Percentiles rank a stretch among this genome's conserved stretches.
These are phyloP conservation scores for Rhyacophila evoluta DNA, from an alignment of 2,888 invertebrate genomes.

Conservation along the genomic window DNA sequence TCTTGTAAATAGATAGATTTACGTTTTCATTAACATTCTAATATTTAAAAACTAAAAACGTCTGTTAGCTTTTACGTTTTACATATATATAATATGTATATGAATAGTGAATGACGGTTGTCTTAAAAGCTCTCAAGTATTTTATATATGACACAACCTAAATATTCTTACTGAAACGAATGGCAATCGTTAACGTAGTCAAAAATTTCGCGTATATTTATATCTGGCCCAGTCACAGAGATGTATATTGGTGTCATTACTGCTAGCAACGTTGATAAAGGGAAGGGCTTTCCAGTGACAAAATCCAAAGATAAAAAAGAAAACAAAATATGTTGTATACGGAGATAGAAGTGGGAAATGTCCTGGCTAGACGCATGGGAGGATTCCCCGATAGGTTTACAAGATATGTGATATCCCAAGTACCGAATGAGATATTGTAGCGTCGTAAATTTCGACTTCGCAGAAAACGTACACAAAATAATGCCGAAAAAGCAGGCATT, in stretches of 20 bases:
- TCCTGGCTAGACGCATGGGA: conserved; percentile 9
- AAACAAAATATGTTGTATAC: background rate
- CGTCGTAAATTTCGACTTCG: background rate
- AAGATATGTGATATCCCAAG: conserved; percentile 5
- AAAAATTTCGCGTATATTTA: background rate
- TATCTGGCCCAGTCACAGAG: background rate
- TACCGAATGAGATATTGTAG: background rate
- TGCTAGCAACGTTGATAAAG: conserved; percentile 3
- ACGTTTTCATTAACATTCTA: no score
- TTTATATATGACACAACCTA: no score
- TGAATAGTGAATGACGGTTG: no score
- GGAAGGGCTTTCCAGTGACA: background rate
- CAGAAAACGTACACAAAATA: background rate
- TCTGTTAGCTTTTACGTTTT: no score
- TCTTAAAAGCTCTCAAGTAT: no score
- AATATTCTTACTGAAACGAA: background rate
- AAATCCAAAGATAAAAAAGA: conserved; percentile 11
- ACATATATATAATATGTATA: no score
- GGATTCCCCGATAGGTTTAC: background rate
- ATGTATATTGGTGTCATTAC: conserved; percentile 16
- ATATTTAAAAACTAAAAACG: no score
- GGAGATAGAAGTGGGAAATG: conserved; percentile 7
- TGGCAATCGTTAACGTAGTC: background rate
- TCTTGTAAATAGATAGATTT: no score
- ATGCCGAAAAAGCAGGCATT: background rate